phyloP scores from a whole-genome alignment of 2,888 invertebrate species.

The Lymantria monacha region DNA sequence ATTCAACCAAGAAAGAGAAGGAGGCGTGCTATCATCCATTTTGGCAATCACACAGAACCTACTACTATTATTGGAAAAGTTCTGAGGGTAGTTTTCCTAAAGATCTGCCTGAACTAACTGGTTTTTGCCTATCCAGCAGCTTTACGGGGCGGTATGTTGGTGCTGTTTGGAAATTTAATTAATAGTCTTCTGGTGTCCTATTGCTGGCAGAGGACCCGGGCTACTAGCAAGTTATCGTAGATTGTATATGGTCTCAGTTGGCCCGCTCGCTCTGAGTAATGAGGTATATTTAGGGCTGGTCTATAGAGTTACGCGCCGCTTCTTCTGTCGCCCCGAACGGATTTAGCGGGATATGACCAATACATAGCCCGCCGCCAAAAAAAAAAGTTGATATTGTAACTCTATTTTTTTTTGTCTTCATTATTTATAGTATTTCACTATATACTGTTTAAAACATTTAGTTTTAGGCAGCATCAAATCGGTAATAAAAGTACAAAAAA shows the following conservation, averaged over 20 bases:
- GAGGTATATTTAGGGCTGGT: no score
- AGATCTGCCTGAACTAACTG: slow-evolving; percentile 77
- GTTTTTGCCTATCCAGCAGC: slow-evolving; percentile 86
- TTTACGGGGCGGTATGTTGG: slow-evolving; percentile 82
- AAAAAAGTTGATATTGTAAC: no score
- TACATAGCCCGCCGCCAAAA: no score
- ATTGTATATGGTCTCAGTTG: slow-evolving; percentile 5
- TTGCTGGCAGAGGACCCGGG: slow-evolving; percentile 68
- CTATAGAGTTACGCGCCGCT: no score
- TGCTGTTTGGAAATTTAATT: slow-evolving; percentile 82
- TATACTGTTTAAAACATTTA: no score
- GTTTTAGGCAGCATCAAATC: background rate
- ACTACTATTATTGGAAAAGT: slow-evolving; percentile 84
- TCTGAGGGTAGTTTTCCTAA: slow-evolving; percentile 86
- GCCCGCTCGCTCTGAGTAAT: no score
- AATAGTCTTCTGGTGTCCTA: slow-evolving; percentile 73
- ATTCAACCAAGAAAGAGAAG: slow-evolving; percentile 69
- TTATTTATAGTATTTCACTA: background rate
- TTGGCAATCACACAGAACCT: slow-evolving; percentile 78
- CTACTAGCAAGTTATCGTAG: slow-evolving; percentile 57
- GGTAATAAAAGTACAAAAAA: background rate
- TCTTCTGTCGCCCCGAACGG: no score
- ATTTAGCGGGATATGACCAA: no score
- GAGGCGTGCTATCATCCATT: slow-evolving; percentile 67
- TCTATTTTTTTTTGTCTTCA: slow-evolving; percentile 5